Evolutionary conservation across 2,888 invertebrate species (phyloP).

Genomic region (Mythimna ferrago): DNA sequence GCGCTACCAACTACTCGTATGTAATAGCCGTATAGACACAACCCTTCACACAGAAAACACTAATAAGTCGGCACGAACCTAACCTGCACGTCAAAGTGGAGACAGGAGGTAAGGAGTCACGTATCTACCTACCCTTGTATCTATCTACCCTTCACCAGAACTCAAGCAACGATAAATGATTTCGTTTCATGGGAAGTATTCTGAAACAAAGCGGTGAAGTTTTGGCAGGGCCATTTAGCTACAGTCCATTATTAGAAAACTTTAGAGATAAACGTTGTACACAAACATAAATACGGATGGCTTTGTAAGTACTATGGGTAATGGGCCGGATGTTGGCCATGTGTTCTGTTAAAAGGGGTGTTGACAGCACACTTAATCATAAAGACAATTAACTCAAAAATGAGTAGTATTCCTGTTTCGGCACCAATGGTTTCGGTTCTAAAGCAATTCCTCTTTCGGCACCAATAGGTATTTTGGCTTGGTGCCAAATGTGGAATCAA

Average conservation of each 20-base stretch:
- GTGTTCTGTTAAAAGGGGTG: conserved; percentile 13
- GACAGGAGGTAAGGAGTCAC: conserved; percentile 35
- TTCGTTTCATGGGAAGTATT: conserved; percentile 60
- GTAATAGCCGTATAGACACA: conserved; percentile 39
- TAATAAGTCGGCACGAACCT: conserved; percentile 58
- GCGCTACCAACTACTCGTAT: conserved; percentile 17
- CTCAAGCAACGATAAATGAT: conserved; percentile 57
- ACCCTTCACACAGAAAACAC: conserved; percentile 41
- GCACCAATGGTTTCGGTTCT: too few species aligned
- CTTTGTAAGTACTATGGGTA: conserved; percentile 42
- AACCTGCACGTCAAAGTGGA: conserved; percentile 48
- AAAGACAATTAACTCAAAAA: too few species aligned
- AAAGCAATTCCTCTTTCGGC: too few species aligned
- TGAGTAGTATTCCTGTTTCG: too few species aligned
- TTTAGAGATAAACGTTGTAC: conserved; percentile 71
- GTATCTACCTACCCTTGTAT: conserved; percentile 33
- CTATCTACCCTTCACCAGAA: conserved; percentile 30
- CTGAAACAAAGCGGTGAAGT: conserved; percentile 67
- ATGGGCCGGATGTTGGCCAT: conserved; percentile 15
- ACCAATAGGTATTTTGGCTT: too few species aligned
- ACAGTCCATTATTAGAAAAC: conserved; percentile 75
- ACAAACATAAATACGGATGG: conserved; percentile 57
- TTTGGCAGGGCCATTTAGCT: conserved; percentile 64
- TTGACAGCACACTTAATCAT: background rate
- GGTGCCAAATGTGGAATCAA: too few species aligned